A percentile compares a stretch with the other conserved stretches of the same genome.
Conservation (phyloP, 2,797 vertebrate genomes). For the Hirundo rustica region DNA sequence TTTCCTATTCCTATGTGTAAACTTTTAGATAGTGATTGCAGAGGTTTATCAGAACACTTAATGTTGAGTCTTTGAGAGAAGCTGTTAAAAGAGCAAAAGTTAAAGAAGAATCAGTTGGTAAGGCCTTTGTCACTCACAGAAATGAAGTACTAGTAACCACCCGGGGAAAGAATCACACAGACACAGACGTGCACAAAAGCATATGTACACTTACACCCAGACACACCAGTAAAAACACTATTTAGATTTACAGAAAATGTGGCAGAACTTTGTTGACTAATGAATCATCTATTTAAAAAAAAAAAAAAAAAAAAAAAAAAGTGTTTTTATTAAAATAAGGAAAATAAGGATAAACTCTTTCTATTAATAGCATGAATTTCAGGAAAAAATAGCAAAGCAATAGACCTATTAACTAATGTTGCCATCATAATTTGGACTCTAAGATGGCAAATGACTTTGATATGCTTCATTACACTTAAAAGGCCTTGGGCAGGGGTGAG, state of each 20-base stretch:
- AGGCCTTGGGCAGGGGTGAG: background rate
- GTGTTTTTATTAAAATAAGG: background rate
- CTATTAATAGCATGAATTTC: background rate
- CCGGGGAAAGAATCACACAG: background rate
- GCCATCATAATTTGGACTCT: background rate
- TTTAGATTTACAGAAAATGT: background rate
- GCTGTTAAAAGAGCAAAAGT: background rate
- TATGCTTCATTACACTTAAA: background rate
- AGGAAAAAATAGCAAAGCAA: background rate
- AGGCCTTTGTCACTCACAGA: background rate
- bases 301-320: background rate
- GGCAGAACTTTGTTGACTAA: background rate
- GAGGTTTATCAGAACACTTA: constrained; percentile 40
- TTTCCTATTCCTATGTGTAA: background rate
- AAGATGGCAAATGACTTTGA: background rate
- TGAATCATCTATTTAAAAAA: background rate
- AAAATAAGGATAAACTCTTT: background rate
- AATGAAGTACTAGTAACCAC: background rate
- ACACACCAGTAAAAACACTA: background rate
- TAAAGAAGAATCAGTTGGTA: background rate
- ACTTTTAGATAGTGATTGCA: constrained; percentile 11
- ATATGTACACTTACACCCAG: too few relatives aligned
- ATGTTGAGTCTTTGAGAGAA: constrained; percentile 39
- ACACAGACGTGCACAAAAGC: background rate
- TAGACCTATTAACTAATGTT: background rate